phyloP scores from a whole-genome alignment of 2,888 invertebrate species.

The Eupithecia exiguata region DNA sequence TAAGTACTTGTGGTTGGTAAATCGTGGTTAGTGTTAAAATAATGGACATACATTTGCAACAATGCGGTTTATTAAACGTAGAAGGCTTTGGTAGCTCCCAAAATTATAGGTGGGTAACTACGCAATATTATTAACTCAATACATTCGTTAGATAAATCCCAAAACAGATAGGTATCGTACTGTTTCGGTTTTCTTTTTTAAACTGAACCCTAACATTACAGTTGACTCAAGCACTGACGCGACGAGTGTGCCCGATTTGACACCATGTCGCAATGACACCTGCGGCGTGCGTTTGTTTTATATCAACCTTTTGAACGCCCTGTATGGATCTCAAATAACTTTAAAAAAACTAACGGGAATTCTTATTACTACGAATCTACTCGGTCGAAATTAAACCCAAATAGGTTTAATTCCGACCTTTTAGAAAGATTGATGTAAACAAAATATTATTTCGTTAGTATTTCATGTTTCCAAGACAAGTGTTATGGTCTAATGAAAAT shows the following conservation, averaged over 20 bases:
- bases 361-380: no score
- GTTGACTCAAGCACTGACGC: slow-evolving; percentile 56
- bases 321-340: slow-evolving; percentile 16
- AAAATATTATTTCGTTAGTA: not conserved
- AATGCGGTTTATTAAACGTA: not conserved
- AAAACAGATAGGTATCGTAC: not conserved
- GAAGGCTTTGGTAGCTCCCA: not conserved
- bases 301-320: slow-evolving; percentile 36
- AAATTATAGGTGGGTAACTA: not conserved
- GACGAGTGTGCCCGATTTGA: slow-evolving; percentile 65
- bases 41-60: not conserved
- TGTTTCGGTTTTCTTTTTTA: not conserved
- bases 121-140: not conserved
- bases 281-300: slow-evolving; percentile 68
- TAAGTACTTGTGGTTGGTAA: not conserved
- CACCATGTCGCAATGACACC: slow-evolving; percentile 66
- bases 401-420: not conserved
- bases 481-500: not conserved
- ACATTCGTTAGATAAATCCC: not conserved
- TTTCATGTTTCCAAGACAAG: not conserved
- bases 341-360: slow-evolving; percentile 6
- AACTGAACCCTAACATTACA: slow-evolving; percentile 61
- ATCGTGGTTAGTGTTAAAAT: not conserved
- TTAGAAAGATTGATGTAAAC: not conserved
- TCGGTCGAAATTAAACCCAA: no score